Evolutionary conservation across 2,113 vertebrate species (phyloP).

Genomic region (Parus major): DNA sequence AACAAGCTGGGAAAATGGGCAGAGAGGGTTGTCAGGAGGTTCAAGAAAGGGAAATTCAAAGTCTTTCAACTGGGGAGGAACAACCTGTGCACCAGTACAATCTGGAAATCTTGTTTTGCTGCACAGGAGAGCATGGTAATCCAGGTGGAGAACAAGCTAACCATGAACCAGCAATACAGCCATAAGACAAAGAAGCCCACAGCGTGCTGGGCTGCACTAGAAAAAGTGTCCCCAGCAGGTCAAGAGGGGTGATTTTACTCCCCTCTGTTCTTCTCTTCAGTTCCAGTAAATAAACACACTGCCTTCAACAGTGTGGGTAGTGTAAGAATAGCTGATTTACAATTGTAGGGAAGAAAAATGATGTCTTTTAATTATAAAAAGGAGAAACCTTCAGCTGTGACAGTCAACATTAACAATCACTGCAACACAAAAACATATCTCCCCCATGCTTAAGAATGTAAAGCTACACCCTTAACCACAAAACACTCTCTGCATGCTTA

Average conservation of each 20-base stretch:
- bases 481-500: conserved; percentile 3
- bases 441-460: background rate
- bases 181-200: background rate
- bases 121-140: background rate
- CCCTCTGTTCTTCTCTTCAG: background rate
- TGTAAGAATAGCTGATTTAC: background rate
- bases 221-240: background rate
- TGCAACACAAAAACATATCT: background rate
- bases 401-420: background rate
- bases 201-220: background rate
- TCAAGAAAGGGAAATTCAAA: background rate
- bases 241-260: background rate
- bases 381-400: background rate
- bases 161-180: background rate
- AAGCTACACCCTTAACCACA: background rate
- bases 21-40: background rate
- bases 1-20: background rate
- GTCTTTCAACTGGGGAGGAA: background rate
- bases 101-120: background rate
- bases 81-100: background rate
- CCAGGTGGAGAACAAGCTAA: background rate
- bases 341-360: background rate
- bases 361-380: background rate
- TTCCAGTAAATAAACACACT: background rate
- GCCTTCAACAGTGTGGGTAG: background rate